Base-by-base conservation (phyloP, 2,797 vertebrate genomes). In the Glossophaga mutica region DNA sequence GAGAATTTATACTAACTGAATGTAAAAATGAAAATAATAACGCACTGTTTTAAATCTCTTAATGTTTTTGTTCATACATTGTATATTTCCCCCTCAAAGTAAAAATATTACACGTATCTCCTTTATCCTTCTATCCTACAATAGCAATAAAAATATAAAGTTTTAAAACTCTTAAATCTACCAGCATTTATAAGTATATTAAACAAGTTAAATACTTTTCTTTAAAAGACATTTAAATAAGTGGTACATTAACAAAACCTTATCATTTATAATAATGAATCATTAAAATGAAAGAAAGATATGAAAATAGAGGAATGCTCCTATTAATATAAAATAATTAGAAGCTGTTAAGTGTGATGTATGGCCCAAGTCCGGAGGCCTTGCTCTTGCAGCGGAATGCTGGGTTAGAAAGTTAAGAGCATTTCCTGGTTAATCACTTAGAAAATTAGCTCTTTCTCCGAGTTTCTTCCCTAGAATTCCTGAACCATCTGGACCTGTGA, bases 391-490 rank as follows among this genome's bases (percentile, higher is more conserved):
- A 98, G 97, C 92, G 93, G 91, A 96, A 96, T 46, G 9, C 82
- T 95, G 88, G 55, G 84, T 96, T 94, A 96, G 97, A 95, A 98
- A 97, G 85, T 91, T 90, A 97, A 97, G 94, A 96, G 86, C 92
- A 94, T 93, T 97, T 97, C 94, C 95, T 95, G 86, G 87, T 97
- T 95, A 97, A 97, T 96, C 95, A 90, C 90, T 97, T 96, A 95
- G 96, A 98, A 98, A 97, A 98, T 97, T 87, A 98, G 94, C 95
- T 97, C 96, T 97, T 95, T 92, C 94, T 85, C 93, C 91, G 84
- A 94, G 88, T 93, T 92, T 87, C 96, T 97, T 98, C 95, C 91
- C 83, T 70, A 37, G 94, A 97, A 96, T 76, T 91, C 89, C 94
- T 96, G 97, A 96, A 94, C 96, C 94, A 82, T 92, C 96, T 91